Base-by-base conservation (phyloP, 1,140 invertebrate genomes). In the Periplaneta americana region DNA sequence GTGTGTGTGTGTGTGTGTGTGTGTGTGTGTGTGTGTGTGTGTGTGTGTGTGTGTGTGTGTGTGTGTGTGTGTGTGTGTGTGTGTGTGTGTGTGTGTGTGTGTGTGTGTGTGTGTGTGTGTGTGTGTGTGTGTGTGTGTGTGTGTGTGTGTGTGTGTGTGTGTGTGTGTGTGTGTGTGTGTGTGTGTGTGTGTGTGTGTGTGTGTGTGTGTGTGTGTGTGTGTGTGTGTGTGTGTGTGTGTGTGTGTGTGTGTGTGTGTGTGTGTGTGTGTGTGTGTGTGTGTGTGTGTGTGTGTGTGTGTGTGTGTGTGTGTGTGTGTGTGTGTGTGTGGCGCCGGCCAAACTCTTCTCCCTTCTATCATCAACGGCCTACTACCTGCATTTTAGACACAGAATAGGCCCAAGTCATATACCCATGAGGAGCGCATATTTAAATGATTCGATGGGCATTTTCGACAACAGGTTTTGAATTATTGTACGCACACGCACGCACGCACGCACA, bases 251-350 rank as follows among this genome's bases (percentile, higher is more conserved):
- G 82, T 82, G 82, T 82, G 82, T 82, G 82, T 82, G 82, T 82
- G 82, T 82, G 82, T 82, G 82, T 82, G 82, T 82, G 82, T 82
- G 82, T 82, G 82, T 82, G 82, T 82, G 82, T 82, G 82, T 82
- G 82, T 82, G 82, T 82, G 82, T 82, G 82, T 82, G 82, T 82
- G 82, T 82, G 80, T 82, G 82, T 82, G 82, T 77, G 82, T 82
- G 82, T 78, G 82, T 82, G 82, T 82, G 82, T 82, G 82, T 82
- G 82, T 82, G 82, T 82, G 87, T 88, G 22, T 88, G 88, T 85
- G 84, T 87, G 74, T 89, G 84, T 89, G 83, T 87, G 66, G 2
- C 83, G 80, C 36, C 82, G 81, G 48, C 79, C 79, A 17, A 39
- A n/a, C n/a, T n/a, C n/a, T n/a, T n/a, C n/a, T n/a, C n/a, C n/a